Percentiles rank a stretch among this genome's conserved stretches.
Evolutionary conservation across 2,113 vertebrate species (phyloP).

Genomic region (Hemicordylus capensis): DNA sequence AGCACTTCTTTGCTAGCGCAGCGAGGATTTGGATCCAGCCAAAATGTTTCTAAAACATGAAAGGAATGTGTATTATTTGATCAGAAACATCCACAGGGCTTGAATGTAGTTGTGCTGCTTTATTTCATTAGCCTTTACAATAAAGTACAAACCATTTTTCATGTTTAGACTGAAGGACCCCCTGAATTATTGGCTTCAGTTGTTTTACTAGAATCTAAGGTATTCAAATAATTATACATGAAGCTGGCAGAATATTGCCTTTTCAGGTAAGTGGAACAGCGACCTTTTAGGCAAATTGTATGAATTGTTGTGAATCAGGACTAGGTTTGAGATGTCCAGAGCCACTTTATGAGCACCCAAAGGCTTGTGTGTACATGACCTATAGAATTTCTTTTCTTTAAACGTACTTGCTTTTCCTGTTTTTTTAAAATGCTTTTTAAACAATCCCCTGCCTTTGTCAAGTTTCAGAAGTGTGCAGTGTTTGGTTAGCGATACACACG

Average conservation of each 20-base stretch:
- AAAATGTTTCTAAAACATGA: background rate
- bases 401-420: background rate
- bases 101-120: conserved; percentile 14
- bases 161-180: background rate
- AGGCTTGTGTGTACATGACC: background rate
- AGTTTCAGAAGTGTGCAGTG: background rate
- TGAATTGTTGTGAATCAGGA: background rate
- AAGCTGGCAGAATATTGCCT: conserved; percentile 10
- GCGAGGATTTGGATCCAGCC: background rate
- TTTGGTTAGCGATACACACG: no score
- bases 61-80: background rate
- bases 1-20: background rate
- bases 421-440: background rate
- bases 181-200: conserved; percentile 1
- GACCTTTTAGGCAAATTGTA: background rate
- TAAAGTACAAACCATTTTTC: conserved; percentile 1
- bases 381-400: background rate
- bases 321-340: background rate
- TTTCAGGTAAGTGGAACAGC: background rate
- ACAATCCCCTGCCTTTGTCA: background rate
- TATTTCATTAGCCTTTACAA: background rate
- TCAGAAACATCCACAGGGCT: background rate
- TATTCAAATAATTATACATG: background rate
- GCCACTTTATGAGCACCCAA: background rate
- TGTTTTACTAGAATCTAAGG: background rate